Conservation (phyloP, 2,888 invertebrate species). For the Pogonocherus hispidulus region DNA sequence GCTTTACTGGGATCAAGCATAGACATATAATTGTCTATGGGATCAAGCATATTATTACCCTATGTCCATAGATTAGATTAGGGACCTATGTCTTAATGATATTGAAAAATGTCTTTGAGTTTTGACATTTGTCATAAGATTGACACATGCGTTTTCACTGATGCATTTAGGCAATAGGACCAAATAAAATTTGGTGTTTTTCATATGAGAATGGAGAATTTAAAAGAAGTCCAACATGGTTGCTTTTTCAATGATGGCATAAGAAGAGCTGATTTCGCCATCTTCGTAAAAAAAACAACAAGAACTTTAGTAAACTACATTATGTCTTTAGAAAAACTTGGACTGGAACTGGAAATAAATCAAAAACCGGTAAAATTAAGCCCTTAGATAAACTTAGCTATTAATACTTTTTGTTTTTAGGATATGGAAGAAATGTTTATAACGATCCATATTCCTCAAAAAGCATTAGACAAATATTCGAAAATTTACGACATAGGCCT, state of each 20-base stretch:
- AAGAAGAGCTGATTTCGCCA: conserved; percentile 43
- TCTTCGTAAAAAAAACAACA: conserved; percentile 40
- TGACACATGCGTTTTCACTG: too few relatives aligned
- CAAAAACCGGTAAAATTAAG: conserved; percentile 36
- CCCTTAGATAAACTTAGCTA: background rate
- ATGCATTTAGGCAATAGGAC: too few relatives aligned
- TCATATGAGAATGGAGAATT: too few relatives aligned
- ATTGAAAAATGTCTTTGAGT: too few relatives aligned
- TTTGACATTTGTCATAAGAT: too few relatives aligned
- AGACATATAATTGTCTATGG: too few relatives aligned
- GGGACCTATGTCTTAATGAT: too few relatives aligned
- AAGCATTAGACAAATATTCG: conserved; percentile 51
- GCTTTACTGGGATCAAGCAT: too few relatives aligned
- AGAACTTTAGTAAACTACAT: conserved; percentile 33
- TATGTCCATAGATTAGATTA: too few relatives aligned
- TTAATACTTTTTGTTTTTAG: conserved; percentile 21
- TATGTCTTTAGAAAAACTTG: conserved; percentile 41
- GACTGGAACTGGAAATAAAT: conserved; percentile 41
- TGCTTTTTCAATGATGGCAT: conserved; percentile 30
- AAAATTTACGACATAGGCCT: conserved; percentile 53
- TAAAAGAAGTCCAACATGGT: conserved; percentile 12
- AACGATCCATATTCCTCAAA: conserved; percentile 59
- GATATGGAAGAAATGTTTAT: conserved; percentile 38
- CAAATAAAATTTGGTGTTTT: too few relatives aligned
- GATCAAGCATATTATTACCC: too few relatives aligned